Percentiles rank a stretch among this genome's conserved stretches.
phyloP scores from a whole-genome alignment of 2,797 vertebrate species.

The Acanthurus leucopareius region DNA sequence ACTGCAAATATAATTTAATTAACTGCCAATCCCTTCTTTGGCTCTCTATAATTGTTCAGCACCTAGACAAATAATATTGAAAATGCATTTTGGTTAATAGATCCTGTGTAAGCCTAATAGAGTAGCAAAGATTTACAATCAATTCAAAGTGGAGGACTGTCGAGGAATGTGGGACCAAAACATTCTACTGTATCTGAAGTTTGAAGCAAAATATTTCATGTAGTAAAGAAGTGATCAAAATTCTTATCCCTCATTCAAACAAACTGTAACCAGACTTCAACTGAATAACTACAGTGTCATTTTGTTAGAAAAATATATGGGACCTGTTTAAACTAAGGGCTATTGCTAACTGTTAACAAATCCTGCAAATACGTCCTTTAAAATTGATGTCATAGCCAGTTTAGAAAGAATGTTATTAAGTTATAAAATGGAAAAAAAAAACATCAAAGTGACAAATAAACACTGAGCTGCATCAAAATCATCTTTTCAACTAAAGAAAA shows the following conservation, averaged over 20 bases:
- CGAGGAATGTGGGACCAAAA: neutral
- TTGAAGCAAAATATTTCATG: neutral
- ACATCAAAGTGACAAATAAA: constrained; percentile 5
- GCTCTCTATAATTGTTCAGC: constrained; percentile 10
- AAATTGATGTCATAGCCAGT: neutral
- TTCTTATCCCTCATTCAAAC: neutral
- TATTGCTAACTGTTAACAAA: neutral
- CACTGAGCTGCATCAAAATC: neutral
- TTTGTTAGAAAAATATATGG: neutral
- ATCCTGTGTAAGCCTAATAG: neutral
- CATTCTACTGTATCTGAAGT: neutral
- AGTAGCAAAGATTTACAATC: neutral
- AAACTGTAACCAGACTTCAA: neutral
- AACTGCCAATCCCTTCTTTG: too few relatives aligned
- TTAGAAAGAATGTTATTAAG: constrained; percentile 1
- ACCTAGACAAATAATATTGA: neutral
- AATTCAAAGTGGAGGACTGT: neutral
- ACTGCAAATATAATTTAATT: too few relatives aligned
- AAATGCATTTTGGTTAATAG: neutral
- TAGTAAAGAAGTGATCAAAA: too few relatives aligned
- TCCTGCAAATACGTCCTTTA: neutral
- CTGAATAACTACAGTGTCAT: neutral
- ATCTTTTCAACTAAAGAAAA: neutral
- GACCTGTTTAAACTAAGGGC: constrained; percentile 1
- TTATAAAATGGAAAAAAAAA: neutral